phyloP scores from a whole-genome alignment of 2,888 invertebrate species.

The Alentia gelatinosa region DNA sequence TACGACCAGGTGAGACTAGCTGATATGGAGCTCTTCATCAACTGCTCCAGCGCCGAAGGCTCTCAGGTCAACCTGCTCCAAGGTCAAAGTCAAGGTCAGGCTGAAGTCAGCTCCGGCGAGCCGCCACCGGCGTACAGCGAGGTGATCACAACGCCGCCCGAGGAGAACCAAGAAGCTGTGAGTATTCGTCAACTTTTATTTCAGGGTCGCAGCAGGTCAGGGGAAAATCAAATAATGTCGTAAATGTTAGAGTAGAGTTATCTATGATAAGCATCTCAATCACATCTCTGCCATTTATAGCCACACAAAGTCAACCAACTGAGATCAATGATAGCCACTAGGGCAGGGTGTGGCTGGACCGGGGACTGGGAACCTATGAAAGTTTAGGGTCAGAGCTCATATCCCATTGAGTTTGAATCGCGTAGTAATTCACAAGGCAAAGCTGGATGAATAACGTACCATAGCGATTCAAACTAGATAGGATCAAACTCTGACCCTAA shows the following conservation, averaged over 20 bases:
- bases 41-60: not conserved
- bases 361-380: too few species aligned
- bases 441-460: too few species aligned
- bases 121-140: conserved; percentile 28
- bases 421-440: too few species aligned
- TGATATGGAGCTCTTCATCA: not conserved
- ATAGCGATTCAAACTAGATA: too few species aligned
- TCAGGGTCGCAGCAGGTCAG: not conserved
- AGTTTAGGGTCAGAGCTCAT: too few species aligned
- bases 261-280: too few species aligned
- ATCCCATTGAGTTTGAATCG: too few species aligned
- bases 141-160: not conserved
- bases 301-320: too few species aligned
- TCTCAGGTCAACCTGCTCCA: not conserved
- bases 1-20: not conserved
- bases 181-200: not conserved
- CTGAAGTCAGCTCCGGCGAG: not conserved
- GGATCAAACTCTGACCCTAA: too few species aligned
- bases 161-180: not conserved
- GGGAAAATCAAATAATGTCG: not conserved
- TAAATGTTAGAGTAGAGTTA: not conserved
- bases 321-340: too few species aligned
- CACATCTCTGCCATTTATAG: too few species aligned
- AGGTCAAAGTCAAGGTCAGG: not conserved
- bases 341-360: too few species aligned